Evolutionary conservation across 2,113 vertebrate species (phyloP).

Genomic region (Carassius auratus): DNA sequence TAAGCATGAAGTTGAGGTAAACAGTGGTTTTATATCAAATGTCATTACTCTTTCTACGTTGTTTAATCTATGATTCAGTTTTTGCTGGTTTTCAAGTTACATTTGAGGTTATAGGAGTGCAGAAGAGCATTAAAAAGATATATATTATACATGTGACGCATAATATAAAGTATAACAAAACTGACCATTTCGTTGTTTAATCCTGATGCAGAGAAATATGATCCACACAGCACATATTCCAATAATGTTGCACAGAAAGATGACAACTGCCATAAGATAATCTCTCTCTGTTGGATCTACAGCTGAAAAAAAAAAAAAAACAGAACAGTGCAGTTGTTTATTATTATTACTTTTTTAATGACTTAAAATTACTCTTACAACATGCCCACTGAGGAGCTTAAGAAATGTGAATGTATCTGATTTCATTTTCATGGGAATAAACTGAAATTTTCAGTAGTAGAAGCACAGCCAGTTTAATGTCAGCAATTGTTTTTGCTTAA

Average conservation of each 20-base stretch:
- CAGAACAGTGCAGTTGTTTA: not conserved
- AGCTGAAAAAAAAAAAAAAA: conserved; percentile 6
- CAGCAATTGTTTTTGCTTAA: no score
- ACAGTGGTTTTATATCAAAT: not conserved
- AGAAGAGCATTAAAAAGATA: not conserved
- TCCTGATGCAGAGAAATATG: not conserved
- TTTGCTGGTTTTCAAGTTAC: no score
- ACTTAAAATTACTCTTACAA: not conserved
- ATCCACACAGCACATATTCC: not conserved
- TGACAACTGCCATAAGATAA: not conserved
- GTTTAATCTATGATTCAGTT: no score
- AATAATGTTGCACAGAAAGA: not conserved
- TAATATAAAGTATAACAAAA: not conserved
- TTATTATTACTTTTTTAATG: not conserved
- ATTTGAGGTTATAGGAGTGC: not conserved
- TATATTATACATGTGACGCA: not conserved
- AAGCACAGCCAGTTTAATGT: no score
- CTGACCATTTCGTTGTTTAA: not conserved
- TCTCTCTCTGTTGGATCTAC: not conserved
- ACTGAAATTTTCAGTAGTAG: no score
- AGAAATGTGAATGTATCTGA: not conserved
- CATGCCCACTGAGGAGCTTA: not conserved
- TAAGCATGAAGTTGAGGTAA: not conserved
- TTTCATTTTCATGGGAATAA: not conserved
- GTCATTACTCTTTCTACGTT: not conserved